Evolutionary conservation across 2,797 vertebrate genomes (phyloP), one percentile per base, ranked within the genome.

Genomic region (Lophius americanus): DNA sequence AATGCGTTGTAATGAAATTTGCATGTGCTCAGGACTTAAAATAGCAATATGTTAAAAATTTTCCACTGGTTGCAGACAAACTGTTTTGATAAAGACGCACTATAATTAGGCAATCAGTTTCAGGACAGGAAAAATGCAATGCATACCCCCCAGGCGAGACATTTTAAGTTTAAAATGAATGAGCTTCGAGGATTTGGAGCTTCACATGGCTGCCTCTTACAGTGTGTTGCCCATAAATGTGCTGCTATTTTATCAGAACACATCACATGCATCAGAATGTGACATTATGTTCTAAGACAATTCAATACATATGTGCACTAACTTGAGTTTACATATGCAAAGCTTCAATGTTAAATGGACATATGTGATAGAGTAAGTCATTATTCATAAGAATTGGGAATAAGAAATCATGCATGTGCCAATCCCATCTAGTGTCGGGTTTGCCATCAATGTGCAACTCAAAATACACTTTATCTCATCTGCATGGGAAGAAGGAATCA

Each of bases 1-100:
- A 68, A 72, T 71, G 48, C 37, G 42, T 53, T 2, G 38, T n/a
- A 37, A 6, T 41, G n/a, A 56, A 72, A 73, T 47, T 9, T 35
- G 66, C 46, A 43, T 56, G 47, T 9, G 48, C 57, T 47, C 1
- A 38, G 5, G 39, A 49, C 67, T 76, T 59, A 57, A 72, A 77
- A 63, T 63, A 60, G 48, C 23, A 70, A 58, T 33, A 61, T 77
- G 43, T 37, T 67, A 57, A 75, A 75, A 74, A 52, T 49, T 72
- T 53, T 56, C 32, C 46, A 55, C n/a, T 55, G 35, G 52, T 51
- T 55, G 49, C 53, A 54, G 47, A 60, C 46, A 41, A 51, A 68
- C 41, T 38, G 23, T 38, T 57, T 63, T 58, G 10, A 55, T 50
- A 14, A 51, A 61, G 61, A 41, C 7, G 38, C 32, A 51, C 55